A percentile compares a stretch with the other conserved stretches of the same genome.
phyloP scores from a whole-genome alignment of 2,113 vertebrate genomes.

The Halichoerus grypus region DNA sequence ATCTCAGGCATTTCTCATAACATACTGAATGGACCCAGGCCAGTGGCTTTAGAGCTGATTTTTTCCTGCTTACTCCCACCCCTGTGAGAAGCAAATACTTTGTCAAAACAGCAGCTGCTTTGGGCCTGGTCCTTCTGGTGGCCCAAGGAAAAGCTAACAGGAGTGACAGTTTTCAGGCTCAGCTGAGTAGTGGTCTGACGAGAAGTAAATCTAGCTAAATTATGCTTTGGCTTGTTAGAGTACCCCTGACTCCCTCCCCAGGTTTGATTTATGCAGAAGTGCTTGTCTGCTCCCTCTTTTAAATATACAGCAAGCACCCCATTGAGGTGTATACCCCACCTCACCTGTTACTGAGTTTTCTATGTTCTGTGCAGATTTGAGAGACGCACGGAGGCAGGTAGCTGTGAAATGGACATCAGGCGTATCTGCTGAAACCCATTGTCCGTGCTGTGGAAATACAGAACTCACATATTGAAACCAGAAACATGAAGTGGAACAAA shows the following conservation, averaged over 20 bases:
- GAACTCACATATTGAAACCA: slow-evolving; percentile 64
- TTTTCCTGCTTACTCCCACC: not conserved
- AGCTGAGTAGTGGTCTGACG: slow-evolving; percentile 51
- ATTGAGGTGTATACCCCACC: too few relatives aligned
- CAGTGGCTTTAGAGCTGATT: not conserved
- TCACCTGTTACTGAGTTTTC: not conserved
- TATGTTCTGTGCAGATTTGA: slow-evolving; percentile 63
- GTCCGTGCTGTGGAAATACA: slow-evolving; percentile 50
- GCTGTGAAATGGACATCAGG: slow-evolving; percentile 61
- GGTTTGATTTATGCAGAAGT: slow-evolving; percentile 72
- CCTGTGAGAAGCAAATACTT: not conserved
- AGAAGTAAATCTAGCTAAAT: slow-evolving; percentile 83
- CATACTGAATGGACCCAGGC: not conserved
- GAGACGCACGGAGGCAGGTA: slow-evolving; percentile 62
- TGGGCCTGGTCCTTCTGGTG: slow-evolving; percentile 47
- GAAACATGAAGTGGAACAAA: slow-evolving; percentile 70
- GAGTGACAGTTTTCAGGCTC: slow-evolving; percentile 62
- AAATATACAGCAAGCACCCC: slow-evolving; percentile 68
- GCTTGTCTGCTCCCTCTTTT: slow-evolving; percentile 52
- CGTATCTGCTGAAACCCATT: slow-evolving; percentile 35
- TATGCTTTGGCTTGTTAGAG: slow-evolving; percentile 66
- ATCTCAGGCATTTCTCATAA: not conserved
- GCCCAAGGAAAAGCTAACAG: slow-evolving; percentile 57
- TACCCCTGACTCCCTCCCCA: slow-evolving; percentile 58
- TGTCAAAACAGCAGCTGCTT: slow-evolving; percentile 50